These are phyloP conservation scores for Drosophila sp. DNA, from an alignment of 1,140 invertebrate species.

Conservation along the genomic window DNA sequence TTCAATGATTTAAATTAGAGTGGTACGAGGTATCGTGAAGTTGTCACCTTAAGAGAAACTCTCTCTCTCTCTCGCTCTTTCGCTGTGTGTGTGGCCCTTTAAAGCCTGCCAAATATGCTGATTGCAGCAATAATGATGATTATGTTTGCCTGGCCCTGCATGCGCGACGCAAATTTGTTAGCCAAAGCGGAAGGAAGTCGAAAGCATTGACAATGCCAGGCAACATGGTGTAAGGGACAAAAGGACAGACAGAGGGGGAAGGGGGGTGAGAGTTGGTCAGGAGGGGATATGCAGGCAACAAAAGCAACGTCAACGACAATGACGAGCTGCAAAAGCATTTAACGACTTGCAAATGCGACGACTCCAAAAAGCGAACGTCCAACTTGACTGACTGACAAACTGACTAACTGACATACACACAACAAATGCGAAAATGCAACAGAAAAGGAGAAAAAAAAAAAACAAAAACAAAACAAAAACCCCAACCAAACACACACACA, in stretches of 20 bases:
- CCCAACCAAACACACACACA: background rate
- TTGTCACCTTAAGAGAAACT: background rate
- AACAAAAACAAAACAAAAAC: background rate
- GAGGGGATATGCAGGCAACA: slow-evolving; percentile 20
- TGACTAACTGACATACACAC: slow-evolving; percentile 61
- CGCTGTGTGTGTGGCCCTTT: slow-evolving; percentile 1
- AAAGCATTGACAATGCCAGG: slow-evolving; percentile 77
- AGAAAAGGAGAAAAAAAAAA: slow-evolving; percentile 6
- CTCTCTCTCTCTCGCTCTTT: background rate
- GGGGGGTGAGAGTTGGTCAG: background rate
- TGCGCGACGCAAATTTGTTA: slow-evolving; percentile 78
- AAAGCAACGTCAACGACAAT: slow-evolving; percentile 55
- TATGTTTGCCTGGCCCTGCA: slow-evolving; percentile 75
- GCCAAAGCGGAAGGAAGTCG: slow-evolving; percentile 77
- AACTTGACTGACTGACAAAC: slow-evolving; percentile 41
- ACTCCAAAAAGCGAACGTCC: slow-evolving; percentile 27
- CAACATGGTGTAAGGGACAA: slow-evolving; percentile 47
- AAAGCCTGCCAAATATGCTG: slow-evolving; percentile 77
- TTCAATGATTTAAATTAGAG: too few relatives aligned
- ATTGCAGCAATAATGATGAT: slow-evolving; percentile 80
- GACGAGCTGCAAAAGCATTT: slow-evolving; percentile 75
- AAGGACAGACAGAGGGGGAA: background rate
- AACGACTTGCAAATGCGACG: slow-evolving; percentile 75
- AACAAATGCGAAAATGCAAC: slow-evolving; percentile 61
- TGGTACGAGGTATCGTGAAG: background rate